Conservation (phyloP, 2,797 vertebrate genomes). For the Pempheris klunzingeri region DNA sequence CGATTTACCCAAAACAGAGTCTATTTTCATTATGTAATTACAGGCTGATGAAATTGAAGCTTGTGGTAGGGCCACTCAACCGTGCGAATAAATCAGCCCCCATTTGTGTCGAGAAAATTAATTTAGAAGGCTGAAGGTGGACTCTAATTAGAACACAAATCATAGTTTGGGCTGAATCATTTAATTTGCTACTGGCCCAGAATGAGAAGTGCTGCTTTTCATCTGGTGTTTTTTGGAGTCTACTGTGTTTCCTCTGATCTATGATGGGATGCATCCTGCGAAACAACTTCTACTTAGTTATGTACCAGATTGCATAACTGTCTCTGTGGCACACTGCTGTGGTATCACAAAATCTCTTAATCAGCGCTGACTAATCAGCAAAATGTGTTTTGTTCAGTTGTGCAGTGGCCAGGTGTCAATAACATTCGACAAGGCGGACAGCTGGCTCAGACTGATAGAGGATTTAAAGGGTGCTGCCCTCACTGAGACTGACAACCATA, state of each 20-base stretch:
- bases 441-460: neutral
- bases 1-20: slow-evolving; percentile 46
- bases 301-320: neutral
- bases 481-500: slow-evolving; percentile 48
- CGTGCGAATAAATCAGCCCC: slow-evolving; percentile 46
- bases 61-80: slow-evolving; percentile 16
- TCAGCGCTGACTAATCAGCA: neutral
- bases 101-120: slow-evolving; percentile 45
- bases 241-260: neutral
- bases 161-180: slow-evolving; percentile 40
- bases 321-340: neutral
- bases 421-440: neutral
- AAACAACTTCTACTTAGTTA: neutral
- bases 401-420: neutral
- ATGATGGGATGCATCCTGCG: neutral
- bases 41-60: slow-evolving; percentile 52
- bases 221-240: neutral
- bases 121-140: slow-evolving; percentile 43
- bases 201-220: neutral
- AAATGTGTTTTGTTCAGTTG: neutral
- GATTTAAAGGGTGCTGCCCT: neutral
- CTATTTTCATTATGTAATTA: slow-evolving; percentile 63
- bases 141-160: slow-evolving; percentile 59
- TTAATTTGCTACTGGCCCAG: slow-evolving; percentile 12
- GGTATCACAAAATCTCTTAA: neutral